These are phyloP conservation scores for Gambusia affinis DNA, from an alignment of 2,113 vertebrate genomes.

Conservation along the genomic window DNA sequence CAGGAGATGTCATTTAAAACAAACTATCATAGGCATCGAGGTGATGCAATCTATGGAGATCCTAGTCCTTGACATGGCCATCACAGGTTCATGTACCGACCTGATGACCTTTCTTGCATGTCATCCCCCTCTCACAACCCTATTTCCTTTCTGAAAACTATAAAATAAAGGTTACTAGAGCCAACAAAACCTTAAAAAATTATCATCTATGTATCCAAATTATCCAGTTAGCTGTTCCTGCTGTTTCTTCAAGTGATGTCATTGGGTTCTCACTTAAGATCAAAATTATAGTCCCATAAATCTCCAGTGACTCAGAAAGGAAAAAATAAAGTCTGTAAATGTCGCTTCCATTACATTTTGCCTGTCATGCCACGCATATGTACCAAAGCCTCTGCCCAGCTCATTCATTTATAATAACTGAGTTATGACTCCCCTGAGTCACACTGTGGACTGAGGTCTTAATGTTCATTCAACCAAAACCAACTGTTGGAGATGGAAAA, in stretches of 20 bases:
- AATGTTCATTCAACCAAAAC: slow-evolving; percentile 64
- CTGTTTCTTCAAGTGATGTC: slow-evolving; percentile 43
- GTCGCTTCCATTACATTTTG: slow-evolving; percentile 55
- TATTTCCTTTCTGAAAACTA: too few relatives aligned
- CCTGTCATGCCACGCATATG: slow-evolving; percentile 59
- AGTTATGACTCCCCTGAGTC: slow-evolving; percentile 67
- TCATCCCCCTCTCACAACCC: too few relatives aligned
- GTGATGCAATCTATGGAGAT: too few relatives aligned
- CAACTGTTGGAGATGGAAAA: slow-evolving; percentile 52
- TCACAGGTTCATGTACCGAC: too few relatives aligned
- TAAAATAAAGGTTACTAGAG: too few relatives aligned
- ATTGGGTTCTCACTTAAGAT: slow-evolving; percentile 66
- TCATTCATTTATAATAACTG: slow-evolving; percentile 75
- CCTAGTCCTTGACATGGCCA: too few relatives aligned
- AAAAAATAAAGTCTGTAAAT: slow-evolving; percentile 40
- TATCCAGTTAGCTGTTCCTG: slow-evolving; percentile 31
- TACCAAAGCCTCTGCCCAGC: slow-evolving; percentile 44
- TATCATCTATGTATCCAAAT: slow-evolving; percentile 22
- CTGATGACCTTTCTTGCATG: too few relatives aligned
- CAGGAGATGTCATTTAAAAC: slow-evolving; percentile 36
- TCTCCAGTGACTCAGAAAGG: slow-evolving; percentile 54
- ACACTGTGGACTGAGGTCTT: slow-evolving; percentile 59
- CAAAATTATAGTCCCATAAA: slow-evolving; percentile 63
- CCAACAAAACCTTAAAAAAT: slow-evolving; percentile 13
- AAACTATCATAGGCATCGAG: too few relatives aligned